These are phyloP conservation scores for Mugil cephalus DNA, from an alignment of 2,113 vertebrate species.

Conservation along the genomic window DNA sequence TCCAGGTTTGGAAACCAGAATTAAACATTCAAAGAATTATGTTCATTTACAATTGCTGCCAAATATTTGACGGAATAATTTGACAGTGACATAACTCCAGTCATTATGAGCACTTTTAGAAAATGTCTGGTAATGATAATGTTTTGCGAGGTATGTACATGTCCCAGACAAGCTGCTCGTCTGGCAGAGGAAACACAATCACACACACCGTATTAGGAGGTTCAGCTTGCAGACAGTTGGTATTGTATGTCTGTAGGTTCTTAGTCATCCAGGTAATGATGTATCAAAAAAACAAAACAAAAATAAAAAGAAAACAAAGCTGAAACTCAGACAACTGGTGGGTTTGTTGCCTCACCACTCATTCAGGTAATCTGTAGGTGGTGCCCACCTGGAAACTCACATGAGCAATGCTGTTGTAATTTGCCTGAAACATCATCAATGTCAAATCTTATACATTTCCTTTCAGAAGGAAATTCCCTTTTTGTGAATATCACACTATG, in stretches of 20 bases:
- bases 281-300: no score
- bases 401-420: no score
- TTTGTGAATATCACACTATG: background rate
- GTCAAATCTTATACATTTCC: background rate
- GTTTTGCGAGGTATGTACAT: background rate
- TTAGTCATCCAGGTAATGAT: no score
- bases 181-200: background rate
- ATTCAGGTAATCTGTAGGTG: no score
- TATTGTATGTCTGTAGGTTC: no score
- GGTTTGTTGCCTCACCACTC: no score
- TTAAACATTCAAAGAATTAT: constrained; percentile 3
- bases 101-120: constrained; percentile 30
- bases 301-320: no score
- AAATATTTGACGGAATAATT: constrained; percentile 18
- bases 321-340: no score
- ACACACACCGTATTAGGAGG: background rate
- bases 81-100: background rate
- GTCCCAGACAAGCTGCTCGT: background rate
- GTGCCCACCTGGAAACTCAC: no score
- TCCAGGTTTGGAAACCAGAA: background rate
- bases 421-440: background rate
- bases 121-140: constrained; percentile 34
- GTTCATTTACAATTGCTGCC: background rate
- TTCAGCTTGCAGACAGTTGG: background rate
- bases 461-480: no score